phyloP scores from a whole-genome alignment of 2,113 vertebrate genomes.

The Stomatorhinus ivindoensis region DNA sequence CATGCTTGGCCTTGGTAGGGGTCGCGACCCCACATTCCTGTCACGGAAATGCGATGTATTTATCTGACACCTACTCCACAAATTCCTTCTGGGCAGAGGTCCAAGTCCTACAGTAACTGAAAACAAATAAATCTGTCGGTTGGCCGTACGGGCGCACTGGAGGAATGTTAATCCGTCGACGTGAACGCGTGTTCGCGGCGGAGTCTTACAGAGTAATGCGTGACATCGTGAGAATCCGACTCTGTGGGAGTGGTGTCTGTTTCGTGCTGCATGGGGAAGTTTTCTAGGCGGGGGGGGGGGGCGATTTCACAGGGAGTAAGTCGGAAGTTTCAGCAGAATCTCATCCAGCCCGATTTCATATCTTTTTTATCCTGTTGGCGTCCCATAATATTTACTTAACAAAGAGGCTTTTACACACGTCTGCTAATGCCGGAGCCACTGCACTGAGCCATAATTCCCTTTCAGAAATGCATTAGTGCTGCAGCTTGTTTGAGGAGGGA shows the following conservation, averaged over 20 bases:
- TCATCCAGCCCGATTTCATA: neutral
- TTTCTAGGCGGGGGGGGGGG: neutral
- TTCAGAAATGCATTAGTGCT: conserved; percentile 45
- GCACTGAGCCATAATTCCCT: conserved; percentile 22
- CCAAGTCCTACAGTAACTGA: neutral
- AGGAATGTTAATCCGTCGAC: neutral
- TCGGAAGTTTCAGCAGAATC: neutral
- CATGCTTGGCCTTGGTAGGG: neutral
- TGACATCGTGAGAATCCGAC: neutral
- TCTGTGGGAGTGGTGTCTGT: neutral
- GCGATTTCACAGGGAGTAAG: neutral
- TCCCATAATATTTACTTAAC: conserved; percentile 23
- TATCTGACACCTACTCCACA: neutral
- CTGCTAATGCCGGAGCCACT: conserved; percentile 12
- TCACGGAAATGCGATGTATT: neutral
- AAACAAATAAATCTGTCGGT: neutral
- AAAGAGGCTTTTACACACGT: conserved; percentile 19
- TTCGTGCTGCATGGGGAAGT: neutral
- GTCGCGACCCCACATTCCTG: neutral
- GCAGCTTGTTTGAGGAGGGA: conserved; percentile 34
- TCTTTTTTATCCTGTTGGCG: neutral
- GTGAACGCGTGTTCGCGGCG: no score
- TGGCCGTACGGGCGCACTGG: neutral
- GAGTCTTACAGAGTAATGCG: neutral
- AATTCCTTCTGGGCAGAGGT: neutral